Percentiles rank a stretch among this genome's conserved stretches.
phyloP scores from a whole-genome alignment of 2,888 invertebrate species.

The Lottia scabra region DNA sequence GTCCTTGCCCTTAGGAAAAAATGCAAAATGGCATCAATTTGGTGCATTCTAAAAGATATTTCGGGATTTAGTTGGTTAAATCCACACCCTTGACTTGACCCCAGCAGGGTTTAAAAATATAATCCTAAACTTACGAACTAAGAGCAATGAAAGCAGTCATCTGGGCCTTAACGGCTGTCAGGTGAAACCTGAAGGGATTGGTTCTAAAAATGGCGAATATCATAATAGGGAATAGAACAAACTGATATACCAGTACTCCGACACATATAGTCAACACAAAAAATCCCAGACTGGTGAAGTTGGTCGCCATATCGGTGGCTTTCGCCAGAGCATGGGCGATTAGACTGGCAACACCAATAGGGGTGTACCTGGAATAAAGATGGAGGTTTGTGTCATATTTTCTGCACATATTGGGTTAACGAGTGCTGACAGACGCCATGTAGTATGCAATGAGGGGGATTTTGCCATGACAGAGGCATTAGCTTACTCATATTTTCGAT shows the following conservation, averaged over 20 bases:
- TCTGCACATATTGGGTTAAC: no score
- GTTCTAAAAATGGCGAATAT: constrained; percentile 38
- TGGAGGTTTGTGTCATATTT: no score
- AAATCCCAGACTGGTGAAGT: constrained; percentile 45
- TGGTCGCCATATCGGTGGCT: constrained; percentile 33
- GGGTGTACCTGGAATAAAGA: constrained; percentile 44
- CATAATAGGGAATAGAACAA: constrained; percentile 43
- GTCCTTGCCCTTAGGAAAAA: no score
- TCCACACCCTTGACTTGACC: no score
- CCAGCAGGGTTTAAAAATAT: neutral
- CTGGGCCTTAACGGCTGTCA: constrained; percentile 32
- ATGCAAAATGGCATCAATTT: no score
- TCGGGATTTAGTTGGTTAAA: no score
- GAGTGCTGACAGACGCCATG: no score
- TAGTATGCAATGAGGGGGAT: no score
- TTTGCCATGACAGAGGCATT: no score
- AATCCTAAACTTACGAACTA: constrained; percentile 32
- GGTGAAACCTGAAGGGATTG: constrained; percentile 43
- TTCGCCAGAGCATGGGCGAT: constrained; percentile 43
- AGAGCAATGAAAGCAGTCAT: constrained; percentile 42
- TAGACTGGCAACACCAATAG: constrained; percentile 52
- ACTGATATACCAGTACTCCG: constrained; percentile 40
- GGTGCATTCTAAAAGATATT: no score
- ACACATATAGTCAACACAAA: constrained; percentile 43
- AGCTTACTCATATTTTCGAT: no score